These are phyloP conservation scores for Aporrectodea caliginosa DNA, from an alignment of 1,140 invertebrate genomes.

Conservation along the genomic window DNA sequence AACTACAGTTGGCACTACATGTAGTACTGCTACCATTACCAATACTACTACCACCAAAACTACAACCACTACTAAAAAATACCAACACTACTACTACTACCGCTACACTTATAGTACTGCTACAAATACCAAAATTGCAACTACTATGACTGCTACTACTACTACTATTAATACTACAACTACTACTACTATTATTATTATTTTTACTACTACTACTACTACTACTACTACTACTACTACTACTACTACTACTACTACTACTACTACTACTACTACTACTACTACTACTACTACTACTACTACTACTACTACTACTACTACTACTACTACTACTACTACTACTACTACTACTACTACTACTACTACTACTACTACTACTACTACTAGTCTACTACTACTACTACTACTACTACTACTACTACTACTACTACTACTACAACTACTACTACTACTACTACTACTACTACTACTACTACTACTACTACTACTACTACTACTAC, in stretches of 20 bases:
- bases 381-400: no score
- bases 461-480: conserved; percentile 25
- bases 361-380: no score
- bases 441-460: not conserved
- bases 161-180: no score
- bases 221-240: conserved; percentile 30
- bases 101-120: no score
- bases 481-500: conserved; percentile 30
- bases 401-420: no score
- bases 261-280: conserved; percentile 20
- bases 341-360: conserved; percentile 28
- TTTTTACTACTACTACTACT: conserved; percentile 22
- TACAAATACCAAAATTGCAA: no score
- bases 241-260: conserved; percentile 29
- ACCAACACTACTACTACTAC: no score
- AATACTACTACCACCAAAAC: no score
- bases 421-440: not conserved
- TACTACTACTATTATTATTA: no score
- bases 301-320: conserved; percentile 27
- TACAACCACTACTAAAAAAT: no score
- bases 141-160: conserved; percentile 7
- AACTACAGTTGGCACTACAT: no score
- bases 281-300: conserved; percentile 22
- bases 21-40: no score
- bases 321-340: conserved; percentile 28